Evolutionary conservation across 2,797 vertebrate species (phyloP), one percentile per base, ranked within the genome.

Genomic region (Acestrorhynchus altus): DNA sequence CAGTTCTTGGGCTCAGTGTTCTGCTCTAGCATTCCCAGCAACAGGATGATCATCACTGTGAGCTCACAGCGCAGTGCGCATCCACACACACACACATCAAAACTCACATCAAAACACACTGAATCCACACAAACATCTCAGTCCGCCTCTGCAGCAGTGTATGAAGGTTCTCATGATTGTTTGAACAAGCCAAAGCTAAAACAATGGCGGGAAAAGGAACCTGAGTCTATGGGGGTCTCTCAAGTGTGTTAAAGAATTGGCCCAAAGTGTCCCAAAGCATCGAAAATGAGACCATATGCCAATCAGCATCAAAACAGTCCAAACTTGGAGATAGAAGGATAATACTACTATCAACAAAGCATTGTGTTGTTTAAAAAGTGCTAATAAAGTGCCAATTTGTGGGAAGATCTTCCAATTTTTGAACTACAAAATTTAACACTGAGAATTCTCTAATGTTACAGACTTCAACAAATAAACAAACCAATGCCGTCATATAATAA

Each of bases 21-120:
- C 72, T 79, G 83, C 83, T 81, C 81, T 74, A 83, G 80, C 66
- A 76, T 81, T 85, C 81, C 83, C 83, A 85, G 83, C 83, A 85
- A 85, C 83, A 85, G 78, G 68, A 74, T 65, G 72, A 85, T 83
- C 83, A 85, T 83, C 81, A 39, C 78, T 81, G 70, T 81, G 81
- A 85, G 81, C 83, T 85, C 81, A 84, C 71, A 82, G 77, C 78
- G 76, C 78, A 80, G 75, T 66, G 80, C 74, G 81, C 80, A 81
- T 69, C 72, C 44, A 77, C 72, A 72, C 75, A 67, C n/a, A 66
- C 68, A 54, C 70, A 65, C 66, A 31, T 49, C 76, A 63, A 78
- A 70, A 77, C 73, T 22, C 72, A 72, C 72, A 86, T 65, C 80
- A 46, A 63, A 67, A 72, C 35, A 24, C 47, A 72, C 65, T 31